Evolutionary conservation across 1,140 invertebrate genomes (phyloP).

Genomic region (Aphaenogaster floridana): DNA sequence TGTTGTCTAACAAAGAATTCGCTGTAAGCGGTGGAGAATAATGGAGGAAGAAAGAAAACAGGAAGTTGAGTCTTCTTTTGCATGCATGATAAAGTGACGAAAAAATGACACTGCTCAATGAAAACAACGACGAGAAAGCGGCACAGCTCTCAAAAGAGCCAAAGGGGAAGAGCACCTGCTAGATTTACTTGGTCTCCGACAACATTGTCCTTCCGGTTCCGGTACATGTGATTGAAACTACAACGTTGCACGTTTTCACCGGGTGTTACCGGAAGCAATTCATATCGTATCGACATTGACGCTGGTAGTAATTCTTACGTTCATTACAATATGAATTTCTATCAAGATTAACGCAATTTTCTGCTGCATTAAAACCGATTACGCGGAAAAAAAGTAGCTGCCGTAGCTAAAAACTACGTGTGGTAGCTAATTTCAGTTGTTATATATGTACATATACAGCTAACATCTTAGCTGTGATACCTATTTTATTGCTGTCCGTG

Average conservation of each 20-base stretch:
- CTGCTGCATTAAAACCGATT: background rate
- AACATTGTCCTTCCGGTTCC: constrained; percentile 42
- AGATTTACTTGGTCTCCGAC: constrained; percentile 11
- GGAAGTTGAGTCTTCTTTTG: constrained; percentile 16
- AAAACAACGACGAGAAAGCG: constrained; percentile 32
- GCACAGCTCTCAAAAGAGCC: constrained; percentile 16
- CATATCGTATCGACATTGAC: background rate
- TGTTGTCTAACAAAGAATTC: constrained; percentile 19
- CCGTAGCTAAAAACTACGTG: too few species aligned
- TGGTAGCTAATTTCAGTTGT: too few species aligned
- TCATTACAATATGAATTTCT: background rate
- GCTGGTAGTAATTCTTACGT: background rate
- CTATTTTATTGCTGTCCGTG: too few species aligned
- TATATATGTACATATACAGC: too few species aligned
- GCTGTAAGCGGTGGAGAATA: background rate
- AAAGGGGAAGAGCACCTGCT: constrained; percentile 17
- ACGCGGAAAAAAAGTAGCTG: too few species aligned
- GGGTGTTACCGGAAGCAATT: constrained; percentile 3
- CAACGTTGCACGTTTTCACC: constrained; percentile 1
- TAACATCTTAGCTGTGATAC: too few species aligned
- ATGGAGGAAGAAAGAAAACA: background rate
- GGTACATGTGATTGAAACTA: constrained; percentile 6
- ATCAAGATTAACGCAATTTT: background rate
- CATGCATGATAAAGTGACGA: constrained; percentile 12
- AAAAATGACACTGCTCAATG: constrained; percentile 19